These are phyloP conservation scores for Acridotheres tristis DNA, from an alignment of 2,797 vertebrate species.

Conservation along the genomic window DNA sequence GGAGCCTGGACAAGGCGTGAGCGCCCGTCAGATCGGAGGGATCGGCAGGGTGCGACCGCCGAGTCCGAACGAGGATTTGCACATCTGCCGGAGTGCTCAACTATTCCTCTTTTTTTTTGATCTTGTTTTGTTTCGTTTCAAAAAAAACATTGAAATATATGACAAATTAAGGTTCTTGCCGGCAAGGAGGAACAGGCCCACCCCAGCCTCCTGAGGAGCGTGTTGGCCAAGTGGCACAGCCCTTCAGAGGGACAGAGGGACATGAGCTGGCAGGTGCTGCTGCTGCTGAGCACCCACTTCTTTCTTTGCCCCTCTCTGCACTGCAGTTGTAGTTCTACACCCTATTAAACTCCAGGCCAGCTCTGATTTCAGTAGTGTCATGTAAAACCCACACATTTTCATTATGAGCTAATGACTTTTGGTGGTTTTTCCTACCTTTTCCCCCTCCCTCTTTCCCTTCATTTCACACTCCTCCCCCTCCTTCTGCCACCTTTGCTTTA, in stretches of 20 bases:
- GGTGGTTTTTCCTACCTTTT: not conserved
- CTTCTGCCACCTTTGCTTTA: not conserved
- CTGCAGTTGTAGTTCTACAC: not conserved
- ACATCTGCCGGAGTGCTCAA: not conserved
- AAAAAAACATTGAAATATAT: not conserved
- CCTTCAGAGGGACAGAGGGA: not conserved
- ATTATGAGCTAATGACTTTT: not conserved
- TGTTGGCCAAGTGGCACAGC: not conserved
- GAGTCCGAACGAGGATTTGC: not conserved
- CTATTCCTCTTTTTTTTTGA: accelerated
- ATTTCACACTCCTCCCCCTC: not conserved
- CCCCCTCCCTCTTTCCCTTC: not conserved
- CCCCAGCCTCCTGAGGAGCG: not conserved
- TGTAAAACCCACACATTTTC: not conserved
- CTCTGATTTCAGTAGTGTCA: not conserved
- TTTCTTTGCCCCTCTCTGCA: not conserved
- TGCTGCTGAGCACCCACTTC: not conserved
- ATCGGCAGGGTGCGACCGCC: not conserved
- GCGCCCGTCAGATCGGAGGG: accelerated
- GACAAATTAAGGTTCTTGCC: not conserved
- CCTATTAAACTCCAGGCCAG: not conserved
- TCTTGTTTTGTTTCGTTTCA: not conserved
- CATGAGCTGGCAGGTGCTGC: not conserved
- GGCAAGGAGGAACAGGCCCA: not conserved
- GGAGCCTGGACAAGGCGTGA: not conserved